Conservation (phyloP, 2,113 vertebrate genomes). For the Perccottus glenii region DNA sequence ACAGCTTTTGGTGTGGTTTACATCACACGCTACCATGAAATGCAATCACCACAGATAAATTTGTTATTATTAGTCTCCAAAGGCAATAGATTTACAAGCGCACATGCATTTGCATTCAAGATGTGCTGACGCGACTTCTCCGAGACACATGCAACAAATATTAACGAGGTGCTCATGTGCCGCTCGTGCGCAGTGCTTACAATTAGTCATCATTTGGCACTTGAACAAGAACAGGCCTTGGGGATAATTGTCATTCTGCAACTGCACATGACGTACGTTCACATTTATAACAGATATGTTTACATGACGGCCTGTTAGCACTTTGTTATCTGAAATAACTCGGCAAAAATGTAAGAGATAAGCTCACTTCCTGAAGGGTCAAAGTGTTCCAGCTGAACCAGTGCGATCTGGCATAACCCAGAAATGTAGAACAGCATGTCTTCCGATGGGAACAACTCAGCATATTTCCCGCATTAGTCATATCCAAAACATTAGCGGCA, state of each 20-base stretch:
- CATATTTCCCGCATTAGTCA: constrained; percentile 41
- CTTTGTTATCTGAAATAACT: constrained; percentile 17
- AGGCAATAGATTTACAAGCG: constrained; percentile 63
- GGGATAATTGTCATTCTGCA: not conserved
- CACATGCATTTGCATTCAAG: constrained; percentile 69
- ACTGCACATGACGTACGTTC: constrained; percentile 21
- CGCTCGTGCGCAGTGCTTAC: constrained; percentile 12
- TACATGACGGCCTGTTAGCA: constrained; percentile 11
- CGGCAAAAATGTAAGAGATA: not conserved
- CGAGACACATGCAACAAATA: constrained; percentile 59
- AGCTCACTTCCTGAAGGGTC: not conserved
- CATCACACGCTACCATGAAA: constrained; percentile 69
- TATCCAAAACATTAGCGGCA: constrained; percentile 20
- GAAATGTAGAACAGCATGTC: not conserved
- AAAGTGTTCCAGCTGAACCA: not conserved
- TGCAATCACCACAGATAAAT: constrained; percentile 66
- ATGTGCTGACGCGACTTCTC: constrained; percentile 64
- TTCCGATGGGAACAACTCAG: constrained; percentile 17
- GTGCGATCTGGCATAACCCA: not conserved
- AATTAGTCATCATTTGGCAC: constrained; percentile 43
- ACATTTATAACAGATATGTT: constrained; percentile 6
- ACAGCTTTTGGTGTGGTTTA: constrained; percentile 78
- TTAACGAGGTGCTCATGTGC: constrained; percentile 50
- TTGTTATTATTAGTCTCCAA: constrained; percentile 73
- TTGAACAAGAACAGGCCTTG: not conserved